Evolutionary conservation across 2,113 vertebrate species (phyloP).

Genomic region (Clarias magur): DNA sequence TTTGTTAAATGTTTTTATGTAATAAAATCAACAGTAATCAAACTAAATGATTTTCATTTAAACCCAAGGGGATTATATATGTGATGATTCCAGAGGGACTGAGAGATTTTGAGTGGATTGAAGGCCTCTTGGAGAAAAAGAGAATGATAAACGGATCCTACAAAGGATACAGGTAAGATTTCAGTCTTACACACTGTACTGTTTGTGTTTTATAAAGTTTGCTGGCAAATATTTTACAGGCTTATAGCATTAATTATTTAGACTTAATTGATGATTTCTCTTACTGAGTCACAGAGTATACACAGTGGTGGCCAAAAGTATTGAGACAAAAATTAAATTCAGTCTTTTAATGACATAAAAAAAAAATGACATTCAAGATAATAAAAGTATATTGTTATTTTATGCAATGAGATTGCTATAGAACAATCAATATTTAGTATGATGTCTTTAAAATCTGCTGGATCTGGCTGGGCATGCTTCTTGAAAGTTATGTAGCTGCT

Average conservation of each 20-base stretch:
- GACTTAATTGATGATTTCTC: neutral
- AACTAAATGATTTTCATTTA: neutral
- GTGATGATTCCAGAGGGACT: slow-evolving; percentile 73
- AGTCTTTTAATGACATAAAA: too few relatives aligned
- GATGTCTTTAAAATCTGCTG: too few relatives aligned
- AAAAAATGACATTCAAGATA: too few relatives aligned
- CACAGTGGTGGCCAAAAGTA: too few relatives aligned
- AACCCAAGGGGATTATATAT: slow-evolving; percentile 69
- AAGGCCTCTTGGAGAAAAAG: slow-evolving; percentile 60
- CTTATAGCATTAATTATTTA: neutral
- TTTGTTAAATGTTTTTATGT: neutral
- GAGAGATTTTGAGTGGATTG: slow-evolving; percentile 68
- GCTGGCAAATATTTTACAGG: neutral
- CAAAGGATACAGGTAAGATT: slow-evolving; percentile 45
- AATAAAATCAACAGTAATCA: neutral
- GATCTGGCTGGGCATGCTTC: too few relatives aligned
- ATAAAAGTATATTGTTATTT: too few relatives aligned
- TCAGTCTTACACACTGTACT: neutral
- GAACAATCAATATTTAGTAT: too few relatives aligned
- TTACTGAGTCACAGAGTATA: too few relatives aligned
- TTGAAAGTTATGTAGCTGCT: too few relatives aligned
- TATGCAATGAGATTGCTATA: too few relatives aligned
- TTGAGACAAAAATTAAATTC: too few relatives aligned
- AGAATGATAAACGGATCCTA: slow-evolving; percentile 18
- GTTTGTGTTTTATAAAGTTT: neutral